Percentiles rank a stretch among this genome's conserved stretches.
phyloP scores from a whole-genome alignment of 2,797 vertebrate genomes.

The Anguilla pacifica region DNA sequence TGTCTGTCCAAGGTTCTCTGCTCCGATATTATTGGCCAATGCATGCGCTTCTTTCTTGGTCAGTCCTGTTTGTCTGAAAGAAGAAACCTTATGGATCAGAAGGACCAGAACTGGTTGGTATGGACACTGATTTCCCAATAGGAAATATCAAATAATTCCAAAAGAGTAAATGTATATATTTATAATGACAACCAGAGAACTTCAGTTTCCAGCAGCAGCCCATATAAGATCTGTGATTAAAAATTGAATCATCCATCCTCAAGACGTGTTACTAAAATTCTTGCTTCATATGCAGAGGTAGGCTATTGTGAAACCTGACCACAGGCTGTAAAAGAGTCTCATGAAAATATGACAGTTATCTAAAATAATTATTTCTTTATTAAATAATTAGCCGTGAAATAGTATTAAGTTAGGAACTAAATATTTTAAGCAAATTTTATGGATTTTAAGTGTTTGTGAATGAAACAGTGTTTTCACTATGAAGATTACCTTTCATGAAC shows the following conservation, averaged over 20 bases:
- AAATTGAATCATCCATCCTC: background rate
- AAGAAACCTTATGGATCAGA: constrained; percentile 67
- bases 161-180: background rate
- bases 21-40: constrained; percentile 51
- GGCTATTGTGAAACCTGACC: background rate
- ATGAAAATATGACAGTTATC: background rate
- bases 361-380: background rate
- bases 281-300: background rate
- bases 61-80: constrained; percentile 80
- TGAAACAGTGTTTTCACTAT: background rate
- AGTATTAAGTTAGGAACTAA: background rate
- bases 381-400: background rate
- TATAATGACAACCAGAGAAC: background rate
- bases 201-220: background rate
- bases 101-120: constrained; percentile 84
- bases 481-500: background rate
- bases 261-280: background rate
- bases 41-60: constrained; percentile 72
- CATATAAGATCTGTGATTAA: background rate
- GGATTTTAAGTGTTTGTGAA: background rate
- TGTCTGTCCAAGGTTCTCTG: constrained; percentile 54
- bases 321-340: background rate
- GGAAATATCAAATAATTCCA: constrained; percentile 48
- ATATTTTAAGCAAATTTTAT: background rate
- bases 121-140: constrained; percentile 46